Evolutionary conservation across 2,797 vertebrate species (phyloP), one percentile per base, ranked within the genome.

Genomic region (Enteromius mattozi): DNA sequence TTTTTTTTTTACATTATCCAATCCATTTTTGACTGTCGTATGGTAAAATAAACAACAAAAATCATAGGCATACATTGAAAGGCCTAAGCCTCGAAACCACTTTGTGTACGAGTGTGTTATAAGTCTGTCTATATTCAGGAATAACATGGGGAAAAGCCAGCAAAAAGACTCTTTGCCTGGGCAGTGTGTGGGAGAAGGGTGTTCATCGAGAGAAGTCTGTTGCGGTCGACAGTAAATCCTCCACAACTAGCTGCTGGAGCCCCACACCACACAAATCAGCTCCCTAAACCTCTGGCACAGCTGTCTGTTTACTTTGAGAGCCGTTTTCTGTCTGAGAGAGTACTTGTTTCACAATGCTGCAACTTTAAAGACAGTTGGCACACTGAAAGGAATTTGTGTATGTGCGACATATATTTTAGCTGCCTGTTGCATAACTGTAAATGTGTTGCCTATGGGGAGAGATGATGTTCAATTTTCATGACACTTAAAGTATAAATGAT

Each of bases 211-310:
- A 74, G 74, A 88, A 87, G 85, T 86, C 86, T 80, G 76, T 82
- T 82, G 81, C 68, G 87, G 89, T 86, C 35, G 63, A 71, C 85
- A 79, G 78, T 86, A 87, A 89, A 90, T 84, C 35, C 14, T 63
- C 40, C 72, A 83, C 63, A 74, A 71, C 82, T 37, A 47, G 49
- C 14, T 81, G 19, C 49, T 68, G 21, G 79, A 81, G 82, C 63
- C 80, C 85, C 82, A 83, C 82, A 86, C 83, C 76, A 84, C 86
- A 87, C 72, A 82, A 51, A 77, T 78, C 59, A 78, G 35, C 47
- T 74, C 54, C n/a, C 74, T 80, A 61, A 81, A 54, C 79, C 82
- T 37, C 72, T 59, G 75, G 37, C 51, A 77, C 66, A 49, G 19
- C 33, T 2, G 72, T 33, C 8, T 80, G 66, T 72, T 85, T 87